Conservation (phyloP, 1,140 invertebrate species). For the Drosophila auraria region DNA sequence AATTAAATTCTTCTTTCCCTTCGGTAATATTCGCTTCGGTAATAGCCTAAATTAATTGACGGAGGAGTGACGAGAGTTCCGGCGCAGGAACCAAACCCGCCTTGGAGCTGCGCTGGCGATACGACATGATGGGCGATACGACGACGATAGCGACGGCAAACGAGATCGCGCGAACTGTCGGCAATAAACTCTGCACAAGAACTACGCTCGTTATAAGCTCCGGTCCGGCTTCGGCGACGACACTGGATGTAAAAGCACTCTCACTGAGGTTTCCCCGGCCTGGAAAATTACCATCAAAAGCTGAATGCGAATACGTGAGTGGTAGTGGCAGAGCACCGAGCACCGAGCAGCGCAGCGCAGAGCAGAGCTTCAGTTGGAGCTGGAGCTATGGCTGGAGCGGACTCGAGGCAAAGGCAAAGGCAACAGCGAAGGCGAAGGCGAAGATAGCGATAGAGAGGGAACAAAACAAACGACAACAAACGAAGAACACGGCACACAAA, state of each 20-base stretch:
- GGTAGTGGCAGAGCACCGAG: slow-evolving; percentile 45
- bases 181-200: slow-evolving; percentile 73
- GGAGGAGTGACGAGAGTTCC: slow-evolving; percentile 19
- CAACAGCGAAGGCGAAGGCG: slow-evolving; percentile 53
- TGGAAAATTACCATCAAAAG: slow-evolving; percentile 82
- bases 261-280: slow-evolving; percentile 68
- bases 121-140: slow-evolving; percentile 41
- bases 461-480: slow-evolving; percentile 77
- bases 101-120: slow-evolving; percentile 17
- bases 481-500: slow-evolving; percentile 74
- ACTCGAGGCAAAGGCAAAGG: slow-evolving; percentile 40
- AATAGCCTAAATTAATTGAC: slow-evolving; percentile 19
- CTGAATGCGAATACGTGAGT: slow-evolving; percentile 75
- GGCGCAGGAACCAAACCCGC: slow-evolving; percentile 34
- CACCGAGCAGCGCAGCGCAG: neutral
- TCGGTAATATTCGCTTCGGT: neutral
- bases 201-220: slow-evolving; percentile 72
- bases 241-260: slow-evolving; percentile 77
- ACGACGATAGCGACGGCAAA: slow-evolving; percentile 63
- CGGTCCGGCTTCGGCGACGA: slow-evolving; percentile 41
- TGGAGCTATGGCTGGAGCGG: slow-evolving; percentile 41
- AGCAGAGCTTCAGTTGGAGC: too few relatives aligned
- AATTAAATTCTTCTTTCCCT: slow-evolving; percentile 6
- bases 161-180: slow-evolving; percentile 59
- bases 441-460: slow-evolving; percentile 82